A percentile compares a stretch with the other conserved stretches of the same genome.
These are phyloP conservation scores for Gallinago solitaria DNA, from an alignment of 2,797 vertebrate genomes.

Conservation along the genomic window DNA sequence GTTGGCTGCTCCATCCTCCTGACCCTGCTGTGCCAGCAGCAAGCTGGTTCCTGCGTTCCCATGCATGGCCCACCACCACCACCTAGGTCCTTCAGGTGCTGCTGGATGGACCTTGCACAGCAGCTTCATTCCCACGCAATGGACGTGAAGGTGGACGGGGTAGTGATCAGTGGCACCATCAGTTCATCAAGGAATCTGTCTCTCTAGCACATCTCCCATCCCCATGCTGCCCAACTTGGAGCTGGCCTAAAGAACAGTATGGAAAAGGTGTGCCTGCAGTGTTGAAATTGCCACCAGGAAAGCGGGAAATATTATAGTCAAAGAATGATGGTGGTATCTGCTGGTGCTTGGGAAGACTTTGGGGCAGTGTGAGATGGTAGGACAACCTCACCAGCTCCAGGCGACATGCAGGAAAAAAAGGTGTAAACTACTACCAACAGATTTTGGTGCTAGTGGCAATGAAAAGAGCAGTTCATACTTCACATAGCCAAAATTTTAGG, in stretches of 20 bases:
- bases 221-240: accelerated
- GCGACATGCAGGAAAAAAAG: not conserved
- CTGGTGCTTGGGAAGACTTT: not conserved
- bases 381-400: not conserved
- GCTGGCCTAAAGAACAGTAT: not conserved
- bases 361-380: not conserved
- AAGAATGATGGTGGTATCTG: not conserved
- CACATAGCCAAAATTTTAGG: not conserved
- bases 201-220: not conserved
- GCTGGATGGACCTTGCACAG: not conserved
- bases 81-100: not conserved
- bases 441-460: not conserved
- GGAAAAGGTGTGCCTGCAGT: not conserved
- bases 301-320: accelerated
- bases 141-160: not conserved
- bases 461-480: not conserved
- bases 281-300: not conserved
- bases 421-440: not conserved
- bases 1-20: not conserved
- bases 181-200: not conserved
- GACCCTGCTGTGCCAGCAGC: not conserved
- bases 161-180: not conserved
- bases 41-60: not conserved
- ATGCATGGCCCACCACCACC: not conserved
- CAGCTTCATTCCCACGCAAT: not conserved